Percentiles rank a stretch among this genome's conserved stretches.
Conservation (phyloP, 2,888 invertebrate genomes). For the Leptura quadrifasciata region DNA sequence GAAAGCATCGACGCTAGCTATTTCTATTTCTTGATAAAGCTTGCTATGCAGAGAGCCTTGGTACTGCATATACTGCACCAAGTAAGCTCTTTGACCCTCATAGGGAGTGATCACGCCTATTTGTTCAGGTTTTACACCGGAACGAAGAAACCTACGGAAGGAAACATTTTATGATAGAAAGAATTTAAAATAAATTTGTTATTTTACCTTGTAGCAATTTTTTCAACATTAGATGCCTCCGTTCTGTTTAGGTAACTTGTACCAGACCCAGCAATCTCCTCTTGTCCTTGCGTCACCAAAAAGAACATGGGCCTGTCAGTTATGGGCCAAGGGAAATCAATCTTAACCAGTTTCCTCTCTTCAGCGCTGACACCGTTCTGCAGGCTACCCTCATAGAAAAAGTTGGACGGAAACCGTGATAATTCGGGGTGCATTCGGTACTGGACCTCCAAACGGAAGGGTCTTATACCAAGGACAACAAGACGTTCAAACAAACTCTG, state of each 20-base stretch:
- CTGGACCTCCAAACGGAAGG: slow-evolving; percentile 97
- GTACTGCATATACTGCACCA: slow-evolving; percentile 99
- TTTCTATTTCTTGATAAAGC: slow-evolving; percentile 98
- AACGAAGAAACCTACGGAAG: slow-evolving; percentile 86
- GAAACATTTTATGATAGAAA: background rate
- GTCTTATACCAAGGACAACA: slow-evolving; percentile 97
- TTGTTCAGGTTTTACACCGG: slow-evolving; percentile 97
- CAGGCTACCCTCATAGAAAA: slow-evolving; percentile 98
- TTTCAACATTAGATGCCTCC: slow-evolving; percentile 99
- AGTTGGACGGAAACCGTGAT: slow-evolving; percentile 98
- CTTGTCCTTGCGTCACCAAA: slow-evolving; percentile 97
- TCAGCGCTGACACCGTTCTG: slow-evolving; percentile 99
- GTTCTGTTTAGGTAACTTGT: slow-evolving; percentile 99
- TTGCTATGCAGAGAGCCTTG: slow-evolving; percentile 98
- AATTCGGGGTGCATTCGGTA: slow-evolving; percentile 99
- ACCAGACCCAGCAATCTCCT: slow-evolving; percentile 98
- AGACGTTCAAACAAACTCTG: slow-evolving; percentile 98
- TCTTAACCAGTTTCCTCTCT: slow-evolving; percentile 90
- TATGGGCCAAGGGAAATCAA: slow-evolving; percentile 99
- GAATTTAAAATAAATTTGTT: background rate
- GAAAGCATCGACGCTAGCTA: slow-evolving; percentile 99
- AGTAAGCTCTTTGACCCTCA: slow-evolving; percentile 97
- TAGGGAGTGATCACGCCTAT: slow-evolving; percentile 99
- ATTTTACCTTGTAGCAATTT: slow-evolving; percentile 85
- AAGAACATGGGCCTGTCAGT: slow-evolving; percentile 99